Base-by-base conservation (phyloP, 1,140 invertebrate species). In the Aricia agestis region DNA sequence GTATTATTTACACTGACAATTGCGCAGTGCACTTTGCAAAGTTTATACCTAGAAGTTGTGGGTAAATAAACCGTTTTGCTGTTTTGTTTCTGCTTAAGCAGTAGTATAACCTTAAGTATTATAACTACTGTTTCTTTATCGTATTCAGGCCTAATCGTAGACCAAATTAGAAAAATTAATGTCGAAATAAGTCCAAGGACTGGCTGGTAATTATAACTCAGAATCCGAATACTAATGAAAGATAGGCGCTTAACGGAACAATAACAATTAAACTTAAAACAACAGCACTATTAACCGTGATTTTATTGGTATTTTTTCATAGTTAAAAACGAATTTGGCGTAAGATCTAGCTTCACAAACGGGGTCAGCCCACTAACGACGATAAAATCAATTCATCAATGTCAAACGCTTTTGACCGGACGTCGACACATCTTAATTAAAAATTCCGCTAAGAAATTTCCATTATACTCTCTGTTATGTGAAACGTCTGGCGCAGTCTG, bases 321-420 rank as follows among this genome's bases (percentile, higher is more conserved):
- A 32, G 32, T 59, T 59, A 68, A 68, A 68, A 68, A 68, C 52
- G 13, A 31, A 59, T 58, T 58, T 58, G 52, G 52, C 19, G 45
- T 52, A 45, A 52, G 59, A 63, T 19, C 11, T n/a, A 58, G 7
- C n/a, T 31, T 71, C 42, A 73, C 71, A 68, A 76, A 73, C 69
- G 68, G 68, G 74, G 74, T 73, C 74, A 67, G 70, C 65, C 67
- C 72, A 70, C 72, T 76, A 73, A 73, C 66, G 72, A 73, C 67
- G 74, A 76, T 76, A 73, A 69, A 72, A 76, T 76, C 74, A 76
- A 76, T 76, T 71, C 63, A 69, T 73, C 72, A 71, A 70, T 71
- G 74, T 76, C 74, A 68, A 66, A 70, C 74, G 70, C 63, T 67
- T 70, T 73, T 73, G 71, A 70, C 69, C 66, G 71, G 71, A 42